These are phyloP conservation scores for Melierax canorus DNA, from an alignment of 2,113 vertebrate genomes.

Conservation along the genomic window DNA sequence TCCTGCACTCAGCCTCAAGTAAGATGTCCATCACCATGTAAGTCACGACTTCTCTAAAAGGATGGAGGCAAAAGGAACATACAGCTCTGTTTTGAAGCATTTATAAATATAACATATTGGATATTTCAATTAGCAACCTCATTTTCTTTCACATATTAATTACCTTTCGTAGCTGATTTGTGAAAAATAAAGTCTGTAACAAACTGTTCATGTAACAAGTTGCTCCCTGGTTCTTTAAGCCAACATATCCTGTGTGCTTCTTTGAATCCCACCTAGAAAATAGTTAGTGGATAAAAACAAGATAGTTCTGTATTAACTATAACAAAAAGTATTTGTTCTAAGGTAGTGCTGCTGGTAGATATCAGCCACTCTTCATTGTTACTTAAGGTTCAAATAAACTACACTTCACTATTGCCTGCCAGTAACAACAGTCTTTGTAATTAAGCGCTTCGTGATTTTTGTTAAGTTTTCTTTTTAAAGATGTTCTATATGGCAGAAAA, in stretches of 20 bases:
- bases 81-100: neutral
- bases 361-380: neutral
- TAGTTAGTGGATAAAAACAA: neutral
- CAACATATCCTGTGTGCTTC: conserved; percentile 98
- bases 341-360: neutral
- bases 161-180: conserved; percentile 97
- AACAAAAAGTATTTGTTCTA: neutral
- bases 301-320: neutral
- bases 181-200: conserved; percentile 98
- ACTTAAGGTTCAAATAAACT: neutral
- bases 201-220: conserved; percentile 99
- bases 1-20: neutral
- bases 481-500: neutral
- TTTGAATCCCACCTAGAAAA: conserved; percentile 95
- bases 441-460: neutral
- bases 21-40: neutral
- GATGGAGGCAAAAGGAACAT: neutral
- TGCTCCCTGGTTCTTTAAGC: conserved; percentile 98
- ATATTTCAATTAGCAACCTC: neutral
- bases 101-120: neutral
- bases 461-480: neutral
- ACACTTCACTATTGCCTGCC: neutral
- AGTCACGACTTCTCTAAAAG: neutral
- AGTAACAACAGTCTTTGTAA: neutral
- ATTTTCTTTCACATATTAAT: neutral